These are phyloP conservation scores for Cetonia aurata DNA, from an alignment of 2,888 invertebrate species.

Conservation along the genomic window DNA sequence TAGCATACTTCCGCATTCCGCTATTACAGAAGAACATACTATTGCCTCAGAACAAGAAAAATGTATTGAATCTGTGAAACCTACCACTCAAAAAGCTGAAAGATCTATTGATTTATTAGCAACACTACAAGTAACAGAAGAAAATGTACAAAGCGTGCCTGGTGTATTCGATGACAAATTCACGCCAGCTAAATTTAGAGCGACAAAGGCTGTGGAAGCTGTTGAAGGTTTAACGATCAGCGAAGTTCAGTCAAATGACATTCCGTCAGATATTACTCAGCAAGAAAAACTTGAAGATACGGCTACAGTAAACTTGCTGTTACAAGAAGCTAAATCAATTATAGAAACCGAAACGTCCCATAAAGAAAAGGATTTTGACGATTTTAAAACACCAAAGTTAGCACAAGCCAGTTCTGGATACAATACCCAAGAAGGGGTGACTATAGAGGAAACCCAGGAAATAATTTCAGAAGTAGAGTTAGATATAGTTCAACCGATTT, in stretches of 20 bases:
- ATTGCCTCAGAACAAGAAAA: slow-evolving; percentile 49
- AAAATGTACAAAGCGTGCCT: slow-evolving; percentile 66
- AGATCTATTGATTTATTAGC: slow-evolving; percentile 58
- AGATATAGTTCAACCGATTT: slow-evolving; percentile 66
- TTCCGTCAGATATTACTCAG: slow-evolving; percentile 67
- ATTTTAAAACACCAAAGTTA: slow-evolving; percentile 66
- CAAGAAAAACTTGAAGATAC: slow-evolving; percentile 65
- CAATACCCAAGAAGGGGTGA: slow-evolving; percentile 74
- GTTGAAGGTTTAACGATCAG: slow-evolving; percentile 67
- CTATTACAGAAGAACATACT: slow-evolving; percentile 59
- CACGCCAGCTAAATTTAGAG: slow-evolving; percentile 65
- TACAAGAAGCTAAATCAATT: slow-evolving; percentile 78
- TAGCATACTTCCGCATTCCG: slow-evolving; percentile 65
- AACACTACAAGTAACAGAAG: slow-evolving; percentile 67
- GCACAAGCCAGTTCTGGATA: slow-evolving; percentile 71
- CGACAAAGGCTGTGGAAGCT: slow-evolving; percentile 64
- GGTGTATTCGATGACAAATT: slow-evolving; percentile 66
- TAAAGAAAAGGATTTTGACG: slow-evolving; percentile 72
- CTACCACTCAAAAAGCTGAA: slow-evolving; percentile 50
- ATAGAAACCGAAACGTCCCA: slow-evolving; percentile 73
- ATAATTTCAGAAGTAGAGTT: slow-evolving; percentile 73
- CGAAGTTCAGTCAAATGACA: slow-evolving; percentile 64
- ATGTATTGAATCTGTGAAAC: slow-evolving; percentile 44
- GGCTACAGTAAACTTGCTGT: slow-evolving; percentile 71
- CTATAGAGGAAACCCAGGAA: slow-evolving; percentile 71